Percentiles rank a stretch among this genome's conserved stretches.
These are phyloP conservation scores for Xenopus petersii DNA, from an alignment of 2,797 vertebrate genomes.

Conservation along the genomic window DNA sequence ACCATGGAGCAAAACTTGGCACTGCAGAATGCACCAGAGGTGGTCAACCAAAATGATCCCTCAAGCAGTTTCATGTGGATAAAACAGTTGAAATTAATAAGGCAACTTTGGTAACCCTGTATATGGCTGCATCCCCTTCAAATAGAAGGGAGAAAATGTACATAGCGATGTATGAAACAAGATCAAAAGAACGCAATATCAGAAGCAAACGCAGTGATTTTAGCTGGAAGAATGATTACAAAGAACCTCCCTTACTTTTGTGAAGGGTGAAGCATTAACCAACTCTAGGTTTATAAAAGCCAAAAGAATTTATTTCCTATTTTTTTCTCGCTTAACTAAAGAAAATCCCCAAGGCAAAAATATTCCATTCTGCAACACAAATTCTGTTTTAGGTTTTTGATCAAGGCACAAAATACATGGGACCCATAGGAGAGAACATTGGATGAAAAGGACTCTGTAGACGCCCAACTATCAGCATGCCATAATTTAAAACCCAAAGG, in stretches of 20 bases:
- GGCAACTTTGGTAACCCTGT: conserved; percentile 40
- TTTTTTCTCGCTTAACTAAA: not conserved
- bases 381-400: conserved; percentile 16
- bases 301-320: conserved; percentile 9
- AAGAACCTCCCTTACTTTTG: not conserved
- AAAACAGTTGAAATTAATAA: conserved; percentile 29
- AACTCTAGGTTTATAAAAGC: conserved; percentile 9
- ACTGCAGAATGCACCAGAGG: no score
- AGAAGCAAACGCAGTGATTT: conserved; percentile 9
- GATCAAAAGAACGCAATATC: not conserved
- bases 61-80: not conserved
- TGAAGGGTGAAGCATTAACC: not conserved
- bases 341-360: not conserved
- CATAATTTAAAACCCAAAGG: conserved; percentile 10
- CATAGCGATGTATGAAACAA: not conserved
- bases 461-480: not conserved
- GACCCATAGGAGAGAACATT: conserved; percentile 12
- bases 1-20: no score
- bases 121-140: conserved; percentile 19
- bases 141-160: not conserved
- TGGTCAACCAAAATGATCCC: not conserved
- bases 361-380: conserved; percentile 11
- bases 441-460: conserved; percentile 2
- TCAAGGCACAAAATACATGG: conserved; percentile 37
- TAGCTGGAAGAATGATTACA: not conserved